Percentiles rank a stretch among this genome's conserved stretches.
phyloP scores from a whole-genome alignment of 2,888 invertebrate species.

The Ochropacha duplaris region DNA sequence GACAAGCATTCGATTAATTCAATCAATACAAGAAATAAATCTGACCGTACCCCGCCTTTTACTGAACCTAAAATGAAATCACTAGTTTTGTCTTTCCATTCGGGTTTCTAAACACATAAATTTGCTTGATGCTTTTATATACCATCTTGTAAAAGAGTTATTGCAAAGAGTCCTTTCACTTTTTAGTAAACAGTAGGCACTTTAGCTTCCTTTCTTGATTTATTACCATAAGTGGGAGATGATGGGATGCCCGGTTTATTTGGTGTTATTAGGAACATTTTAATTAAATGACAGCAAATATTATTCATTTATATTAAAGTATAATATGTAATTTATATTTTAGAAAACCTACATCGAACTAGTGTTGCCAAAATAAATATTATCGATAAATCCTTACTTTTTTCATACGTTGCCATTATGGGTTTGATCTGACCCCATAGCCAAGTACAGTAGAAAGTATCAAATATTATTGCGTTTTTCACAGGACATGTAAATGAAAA shows the following conservation, averaged over 20 bases:
- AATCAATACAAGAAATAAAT: conserved; percentile 21
- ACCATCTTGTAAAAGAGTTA: not conserved
- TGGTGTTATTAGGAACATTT: not conserved
- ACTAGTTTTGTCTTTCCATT: conserved; percentile 44
- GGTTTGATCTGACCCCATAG: too few species aligned
- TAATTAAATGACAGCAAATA: not conserved
- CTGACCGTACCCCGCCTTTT: conserved; percentile 3
- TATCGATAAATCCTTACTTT: not conserved
- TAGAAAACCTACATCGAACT: not conserved
- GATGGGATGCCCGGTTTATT: not conserved
- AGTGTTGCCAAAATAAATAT: not conserved
- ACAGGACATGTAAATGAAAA: too few species aligned
- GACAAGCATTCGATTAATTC: conserved; percentile 22
- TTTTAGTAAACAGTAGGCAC: conserved; percentile 29
- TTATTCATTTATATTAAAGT: too few species aligned
- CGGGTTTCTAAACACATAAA: conserved; percentile 59
- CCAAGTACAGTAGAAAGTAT: too few species aligned
- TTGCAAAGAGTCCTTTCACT: conserved; percentile 40
- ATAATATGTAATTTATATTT: too few species aligned
- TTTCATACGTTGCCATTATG: too few species aligned
- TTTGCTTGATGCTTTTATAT: conserved; percentile 15
- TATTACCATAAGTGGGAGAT: conserved; percentile 10
- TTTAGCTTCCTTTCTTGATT: conserved; percentile 37
- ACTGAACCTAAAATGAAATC: conserved; percentile 22
- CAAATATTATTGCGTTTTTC: too few species aligned